These are phyloP conservation scores for Elephas maximus DNA, from an alignment of 2,113 vertebrate species.

Conservation along the genomic window DNA sequence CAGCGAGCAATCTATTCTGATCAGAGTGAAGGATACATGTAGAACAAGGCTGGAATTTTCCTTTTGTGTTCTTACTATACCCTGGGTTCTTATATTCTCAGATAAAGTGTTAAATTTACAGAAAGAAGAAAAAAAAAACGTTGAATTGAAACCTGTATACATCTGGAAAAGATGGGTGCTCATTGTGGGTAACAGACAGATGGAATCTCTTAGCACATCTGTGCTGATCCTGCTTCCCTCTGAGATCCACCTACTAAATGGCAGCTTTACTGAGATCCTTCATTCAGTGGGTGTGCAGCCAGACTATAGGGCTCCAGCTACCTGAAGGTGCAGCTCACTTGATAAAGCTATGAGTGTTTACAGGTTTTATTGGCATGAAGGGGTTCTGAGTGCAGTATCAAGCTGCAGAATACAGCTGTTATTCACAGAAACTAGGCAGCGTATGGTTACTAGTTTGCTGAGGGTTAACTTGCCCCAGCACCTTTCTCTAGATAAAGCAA, in stretches of 20 bases:
- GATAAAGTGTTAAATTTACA: neutral
- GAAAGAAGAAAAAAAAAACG: neutral
- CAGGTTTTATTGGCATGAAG: neutral
- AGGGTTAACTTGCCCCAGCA: neutral
- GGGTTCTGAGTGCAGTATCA: neutral
- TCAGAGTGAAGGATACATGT: neutral
- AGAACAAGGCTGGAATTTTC: neutral
- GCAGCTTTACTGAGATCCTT: no score
- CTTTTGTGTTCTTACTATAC: neutral
- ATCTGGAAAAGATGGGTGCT: neutral
- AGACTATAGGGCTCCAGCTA: neutral
- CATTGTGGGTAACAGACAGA: neutral
- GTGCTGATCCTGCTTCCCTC: neutral
- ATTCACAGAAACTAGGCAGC: neutral
- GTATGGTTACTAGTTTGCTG: neutral
- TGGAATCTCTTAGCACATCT: neutral
- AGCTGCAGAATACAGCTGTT: neutral
- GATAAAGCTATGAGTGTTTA: neutral
- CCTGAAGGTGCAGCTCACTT: neutral
- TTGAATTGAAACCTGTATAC: neutral
- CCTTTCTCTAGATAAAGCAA: neutral
- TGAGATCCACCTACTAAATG: rapidly evolving
- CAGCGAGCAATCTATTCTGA: neutral
- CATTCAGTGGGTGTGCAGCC: neutral
- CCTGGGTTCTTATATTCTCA: neutral